Conservation (phyloP, 2,888 invertebrate genomes). For the Flabesymbios commensalis region DNA sequence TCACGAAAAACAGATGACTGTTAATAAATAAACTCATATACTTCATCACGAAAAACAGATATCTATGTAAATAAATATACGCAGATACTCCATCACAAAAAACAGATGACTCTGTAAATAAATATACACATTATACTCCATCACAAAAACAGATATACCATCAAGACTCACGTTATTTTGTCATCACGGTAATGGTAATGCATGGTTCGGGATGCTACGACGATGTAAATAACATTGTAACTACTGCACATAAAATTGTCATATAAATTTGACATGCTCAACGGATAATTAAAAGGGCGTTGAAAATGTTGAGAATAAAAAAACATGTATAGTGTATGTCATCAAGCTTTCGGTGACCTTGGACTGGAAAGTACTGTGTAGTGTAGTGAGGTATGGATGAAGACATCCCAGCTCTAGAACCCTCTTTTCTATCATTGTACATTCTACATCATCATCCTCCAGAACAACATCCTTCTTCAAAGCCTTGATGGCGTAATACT, state of each 20-base stretch:
- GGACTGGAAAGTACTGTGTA: conserved; percentile 98
- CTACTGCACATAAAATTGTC: too few relatives aligned
- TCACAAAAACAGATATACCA: too few relatives aligned
- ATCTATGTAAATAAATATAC: too few relatives aligned
- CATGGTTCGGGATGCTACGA: too few relatives aligned
- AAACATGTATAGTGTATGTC: too few relatives aligned
- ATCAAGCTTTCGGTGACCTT: conserved; percentile 84
- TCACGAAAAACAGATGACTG: background rate
- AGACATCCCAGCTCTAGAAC: conserved; percentile 93
- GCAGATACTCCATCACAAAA: conserved; percentile 99
- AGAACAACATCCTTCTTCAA: conserved; percentile 97
- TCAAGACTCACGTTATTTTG: too few relatives aligned
- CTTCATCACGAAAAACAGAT: background rate
- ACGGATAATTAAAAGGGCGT: too few relatives aligned
- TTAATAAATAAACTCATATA: background rate
- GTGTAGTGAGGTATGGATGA: conserved; percentile 96
- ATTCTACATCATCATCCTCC: conserved; percentile 98
- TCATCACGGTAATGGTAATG: too few relatives aligned
- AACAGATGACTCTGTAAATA: conserved; percentile 91
- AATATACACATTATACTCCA: too few relatives aligned
- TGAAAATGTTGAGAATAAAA: too few relatives aligned
- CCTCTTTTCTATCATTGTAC: conserved; percentile 94
- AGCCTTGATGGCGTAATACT: conserved; percentile 96
- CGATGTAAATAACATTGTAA: too few relatives aligned
- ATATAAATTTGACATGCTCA: too few relatives aligned